Base-by-base conservation (phyloP, 2,888 invertebrate species). In the Oeneis ivallda region DNA sequence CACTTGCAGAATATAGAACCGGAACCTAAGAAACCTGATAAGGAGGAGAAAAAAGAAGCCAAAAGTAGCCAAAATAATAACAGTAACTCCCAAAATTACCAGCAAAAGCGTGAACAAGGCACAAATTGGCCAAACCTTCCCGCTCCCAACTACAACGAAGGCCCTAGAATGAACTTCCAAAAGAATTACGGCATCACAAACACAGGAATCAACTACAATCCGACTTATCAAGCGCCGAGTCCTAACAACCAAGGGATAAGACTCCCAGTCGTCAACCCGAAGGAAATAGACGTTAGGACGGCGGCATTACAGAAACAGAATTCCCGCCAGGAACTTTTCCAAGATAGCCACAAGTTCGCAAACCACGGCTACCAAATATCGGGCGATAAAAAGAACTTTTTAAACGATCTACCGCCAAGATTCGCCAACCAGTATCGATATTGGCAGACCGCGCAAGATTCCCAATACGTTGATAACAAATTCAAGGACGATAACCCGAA, bases 261-360 rank as follows among this genome's bases (percentile, higher is more conserved):
- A 10, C 74, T 92, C 10, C 90, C 92, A 0, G 92, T 92, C 0
- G 92, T 92, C 37, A 92, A 92, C 68, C 92, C 92, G 0, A 92
- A 92, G 66, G 92, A 92, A 73, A 92, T 92, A 2, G 92, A 92
- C 73, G 91, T 92, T 0, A 76, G 92, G n/a, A 85, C 91, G 0
- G 92, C 89, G 0, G 91, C 92, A 0, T 68, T 92, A 26, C 92
- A 92, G 72, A 91, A 91, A 56, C 92, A 92, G 69, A 91, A 80
- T 65, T 87, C 87, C 0, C 80, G 91, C 0, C 84, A 83, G 1
- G 91, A 91, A 17, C 68, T 86, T 52, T 86, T 87, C 81, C 87
- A 85, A 37, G 89, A 89, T 26, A 80, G 79, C 0, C 81, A 83
- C 68, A 88, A 89, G 66, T 86, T 88, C 73, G 72, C 71, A 13